A percentile compares a stretch with the other conserved stretches of the same genome.
Conservation (phyloP, 2,797 vertebrate species). For the Coregonus sp. region DNA sequence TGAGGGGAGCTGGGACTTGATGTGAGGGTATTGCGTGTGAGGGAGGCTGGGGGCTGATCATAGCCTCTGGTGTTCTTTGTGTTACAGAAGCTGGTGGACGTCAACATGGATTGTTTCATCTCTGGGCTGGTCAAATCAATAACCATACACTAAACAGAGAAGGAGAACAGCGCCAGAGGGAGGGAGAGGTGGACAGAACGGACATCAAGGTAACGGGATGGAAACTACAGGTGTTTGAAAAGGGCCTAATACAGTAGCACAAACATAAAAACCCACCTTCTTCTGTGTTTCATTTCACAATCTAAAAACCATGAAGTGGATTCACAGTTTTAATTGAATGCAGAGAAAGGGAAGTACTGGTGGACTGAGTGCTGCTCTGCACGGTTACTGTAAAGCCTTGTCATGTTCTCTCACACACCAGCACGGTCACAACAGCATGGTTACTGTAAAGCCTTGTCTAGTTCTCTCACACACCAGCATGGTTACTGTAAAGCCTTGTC, state of each 20-base stretch:
- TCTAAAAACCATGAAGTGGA: too few species aligned
- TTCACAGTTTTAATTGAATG: too few species aligned
- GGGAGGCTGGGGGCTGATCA: too few species aligned
- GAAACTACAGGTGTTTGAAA: background rate
- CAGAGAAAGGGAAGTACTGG: background rate
- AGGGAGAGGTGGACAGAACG: background rate
- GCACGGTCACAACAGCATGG: too few species aligned
- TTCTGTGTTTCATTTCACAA: too few species aligned
- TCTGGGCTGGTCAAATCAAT: slow-evolving; percentile 20
- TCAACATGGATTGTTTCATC: slow-evolving; percentile 39
- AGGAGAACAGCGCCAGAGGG: background rate
- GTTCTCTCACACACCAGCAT: too few species aligned
- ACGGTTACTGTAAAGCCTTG: too few species aligned
- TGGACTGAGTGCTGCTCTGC: background rate
- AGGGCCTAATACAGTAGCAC: too few species aligned
- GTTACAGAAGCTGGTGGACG: slow-evolving; percentile 9
- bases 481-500: too few species aligned
- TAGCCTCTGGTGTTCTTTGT: background rate
- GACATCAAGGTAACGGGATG: background rate
- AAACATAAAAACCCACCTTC: too few species aligned
- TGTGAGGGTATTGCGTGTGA: background rate
- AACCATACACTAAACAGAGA: slow-evolving; percentile 1
- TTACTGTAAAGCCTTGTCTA: too few species aligned
- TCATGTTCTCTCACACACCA: too few species aligned
- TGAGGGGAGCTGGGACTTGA: background rate